Conservation (phyloP, 2,888 invertebrate genomes). For the Boloria euphrosyne region DNA sequence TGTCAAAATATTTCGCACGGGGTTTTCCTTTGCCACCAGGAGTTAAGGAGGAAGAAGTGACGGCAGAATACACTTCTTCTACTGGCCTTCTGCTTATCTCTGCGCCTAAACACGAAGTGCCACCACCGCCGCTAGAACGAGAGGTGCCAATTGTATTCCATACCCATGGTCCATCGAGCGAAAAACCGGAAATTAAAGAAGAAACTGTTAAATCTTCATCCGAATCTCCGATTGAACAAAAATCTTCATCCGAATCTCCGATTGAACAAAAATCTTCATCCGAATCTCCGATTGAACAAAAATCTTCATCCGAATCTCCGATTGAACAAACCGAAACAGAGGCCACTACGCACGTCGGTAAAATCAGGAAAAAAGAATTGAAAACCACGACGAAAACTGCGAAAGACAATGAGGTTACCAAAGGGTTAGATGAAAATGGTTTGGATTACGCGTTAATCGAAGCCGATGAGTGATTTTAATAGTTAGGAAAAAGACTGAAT, state of each 20-base stretch:
- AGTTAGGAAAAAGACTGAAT: constrained; percentile 64
- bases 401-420: constrained; percentile 73
- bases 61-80: constrained; percentile 63
- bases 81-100: constrained; percentile 63
- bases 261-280: constrained; percentile 45
- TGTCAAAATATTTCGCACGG: constrained; percentile 71
- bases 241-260: constrained; percentile 48
- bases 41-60: constrained; percentile 68
- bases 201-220: constrained; percentile 38
- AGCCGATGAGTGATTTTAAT: constrained; percentile 55
- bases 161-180: constrained; percentile 46
- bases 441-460: constrained; percentile 64
- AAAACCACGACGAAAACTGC: constrained; percentile 64
- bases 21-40: constrained; percentile 68
- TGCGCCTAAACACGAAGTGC: constrained; percentile 69
- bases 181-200: constrained; percentile 45
- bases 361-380: constrained; percentile 75
- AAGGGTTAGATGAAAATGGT: constrained; percentile 63
- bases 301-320: constrained; percentile 49
- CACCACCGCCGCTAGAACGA: constrained; percentile 69
- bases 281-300: constrained; percentile 56
- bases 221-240: constrained; percentile 52
- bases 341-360: constrained; percentile 69
- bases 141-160: constrained; percentile 69
- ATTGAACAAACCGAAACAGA: constrained; percentile 63